phyloP scores from a whole-genome alignment of 2,888 invertebrate genomes.

The Prosapia bicincta region DNA sequence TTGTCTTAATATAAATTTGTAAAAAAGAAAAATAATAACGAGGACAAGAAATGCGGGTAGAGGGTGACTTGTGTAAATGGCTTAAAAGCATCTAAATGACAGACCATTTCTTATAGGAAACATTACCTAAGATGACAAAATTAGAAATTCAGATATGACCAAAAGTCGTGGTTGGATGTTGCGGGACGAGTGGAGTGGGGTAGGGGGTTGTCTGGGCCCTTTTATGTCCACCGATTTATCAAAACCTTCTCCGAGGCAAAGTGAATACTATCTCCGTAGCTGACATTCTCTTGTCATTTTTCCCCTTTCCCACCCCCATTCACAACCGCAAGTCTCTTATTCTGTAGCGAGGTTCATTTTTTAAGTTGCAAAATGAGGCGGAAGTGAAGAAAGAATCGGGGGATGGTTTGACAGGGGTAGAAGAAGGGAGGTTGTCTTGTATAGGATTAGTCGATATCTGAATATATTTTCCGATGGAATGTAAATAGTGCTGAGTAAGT shows the following conservation, averaged over 20 bases:
- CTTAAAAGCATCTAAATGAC: slow-evolving; percentile 29
- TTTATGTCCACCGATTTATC: slow-evolving; percentile 41
- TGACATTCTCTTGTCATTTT: slow-evolving; percentile 40
- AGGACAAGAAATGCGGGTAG: not conserved
- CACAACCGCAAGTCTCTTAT: slow-evolving; percentile 25
- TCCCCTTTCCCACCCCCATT: slow-evolving; percentile 28
- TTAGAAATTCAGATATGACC: slow-evolving; percentile 38
- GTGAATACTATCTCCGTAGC: slow-evolving; percentile 39
- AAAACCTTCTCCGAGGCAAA: slow-evolving; percentile 33
- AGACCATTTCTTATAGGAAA: slow-evolving; percentile 17
- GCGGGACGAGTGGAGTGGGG: slow-evolving; percentile 28
- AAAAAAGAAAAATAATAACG: not conserved
- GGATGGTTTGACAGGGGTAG: slow-evolving; percentile 6
- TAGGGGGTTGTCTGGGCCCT: slow-evolving; percentile 34
- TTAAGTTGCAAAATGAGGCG: slow-evolving; percentile 40
- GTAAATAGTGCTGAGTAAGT: not conserved
- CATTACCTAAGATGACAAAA: slow-evolving; percentile 32
- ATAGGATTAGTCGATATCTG: slow-evolving; percentile 16
- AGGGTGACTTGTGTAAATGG: slow-evolving; percentile 24
- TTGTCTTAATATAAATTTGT: not conserved
- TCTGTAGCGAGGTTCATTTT: slow-evolving; percentile 36
- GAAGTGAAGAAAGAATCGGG: slow-evolving; percentile 32
- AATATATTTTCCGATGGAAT: not conserved
- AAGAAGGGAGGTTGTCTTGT: not conserved
- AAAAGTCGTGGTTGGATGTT: slow-evolving; percentile 10